Evolutionary conservation across 2,888 invertebrate species (phyloP), one percentile per base, ranked within the genome.

Genomic region (Ornithoptera priamus): DNA sequence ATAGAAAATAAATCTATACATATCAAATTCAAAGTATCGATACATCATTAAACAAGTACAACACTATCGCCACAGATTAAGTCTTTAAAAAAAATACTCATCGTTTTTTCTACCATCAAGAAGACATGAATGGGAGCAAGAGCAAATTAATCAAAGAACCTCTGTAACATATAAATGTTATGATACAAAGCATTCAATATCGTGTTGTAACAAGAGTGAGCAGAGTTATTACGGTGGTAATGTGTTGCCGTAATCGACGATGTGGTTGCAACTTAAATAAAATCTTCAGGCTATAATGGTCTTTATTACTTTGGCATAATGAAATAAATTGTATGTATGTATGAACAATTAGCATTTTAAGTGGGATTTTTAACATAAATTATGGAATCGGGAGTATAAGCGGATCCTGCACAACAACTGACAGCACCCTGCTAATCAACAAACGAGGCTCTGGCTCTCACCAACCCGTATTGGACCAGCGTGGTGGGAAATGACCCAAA

Each of bases 131-230:
- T 69, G 69, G 62, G 77, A 70, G 64, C 73, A 78, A 76, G 72
- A 75, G 75, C 77, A 75, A 76, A 79, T 76, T 74, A 75, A 76
- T 75, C 71, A 68, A 74, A 74, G 64, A 61, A 72, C 65, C 46
- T 74, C 70, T 75, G 76, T 73, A 72, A 80, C 74, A 75, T 71
- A 75, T 70, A 74, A 77, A 68, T 68, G 60, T 73, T 73, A 72
- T 75, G 76, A 71, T 74, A 75, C 63, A 67, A 69, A 63, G 57
- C 56, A 67, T 63, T 65, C 59, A 60, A 70, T 67, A 59, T 50
- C 60, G 46, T 67, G 42, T 56, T 10, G 56, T 67, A 67, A 70
- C 39, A 67, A 63, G 24, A 67, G 56, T 30, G 63, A 67, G 56
- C 62, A 59, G 42, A 64, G 63, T 60, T 67, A 56, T 70, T 70